Evolutionary conservation across 1,140 invertebrate species (phyloP).

Genomic region (Conus ventricosus): DNA sequence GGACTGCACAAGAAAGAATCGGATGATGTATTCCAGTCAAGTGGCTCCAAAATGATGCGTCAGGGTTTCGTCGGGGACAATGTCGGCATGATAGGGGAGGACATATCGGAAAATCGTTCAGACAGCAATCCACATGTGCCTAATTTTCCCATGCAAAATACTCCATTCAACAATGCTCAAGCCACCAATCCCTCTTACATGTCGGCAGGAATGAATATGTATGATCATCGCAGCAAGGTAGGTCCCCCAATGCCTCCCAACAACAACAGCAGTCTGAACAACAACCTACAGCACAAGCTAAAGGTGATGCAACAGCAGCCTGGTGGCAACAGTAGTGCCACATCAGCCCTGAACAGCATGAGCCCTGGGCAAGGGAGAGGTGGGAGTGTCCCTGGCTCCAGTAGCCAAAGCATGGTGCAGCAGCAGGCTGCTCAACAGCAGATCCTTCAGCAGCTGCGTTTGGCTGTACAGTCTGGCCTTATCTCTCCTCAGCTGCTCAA

Average conservation of each 20-base stretch:
- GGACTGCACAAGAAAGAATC: constrained; percentile 46
- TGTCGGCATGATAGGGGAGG: constrained; percentile 48
- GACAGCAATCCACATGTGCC: constrained; percentile 72
- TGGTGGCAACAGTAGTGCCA: constrained; percentile 19
- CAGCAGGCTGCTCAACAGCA: constrained; percentile 78
- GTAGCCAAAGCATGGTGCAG: constrained; percentile 84
- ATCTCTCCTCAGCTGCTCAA: constrained; percentile 86
- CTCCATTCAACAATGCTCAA: constrained; percentile 71
- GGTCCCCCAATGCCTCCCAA: constrained; percentile 65
- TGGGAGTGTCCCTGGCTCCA: constrained; percentile 80
- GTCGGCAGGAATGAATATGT: constrained; percentile 46
- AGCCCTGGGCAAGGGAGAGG: constrained; percentile 50
- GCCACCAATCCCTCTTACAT: constrained; percentile 66
- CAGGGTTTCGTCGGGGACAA: constrained; percentile 47
- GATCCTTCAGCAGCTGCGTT: constrained; percentile 71
- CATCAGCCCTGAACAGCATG: constrained; percentile 46
- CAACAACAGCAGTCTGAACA: constrained; percentile 70
- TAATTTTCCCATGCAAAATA: constrained; percentile 72
- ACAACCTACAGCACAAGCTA: constrained; percentile 74
- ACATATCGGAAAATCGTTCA: constrained; percentile 69
- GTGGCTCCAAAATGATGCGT: constrained; percentile 51
- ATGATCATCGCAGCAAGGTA: constrained; percentile 66
- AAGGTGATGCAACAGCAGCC: constrained; percentile 72
- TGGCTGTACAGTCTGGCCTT: constrained; percentile 71
- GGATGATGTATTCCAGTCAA: constrained; percentile 62